Evolutionary conservation across 64 coral and sea anemone genomes (phyloP).

Genomic region (Montipora capricornis): DNA sequence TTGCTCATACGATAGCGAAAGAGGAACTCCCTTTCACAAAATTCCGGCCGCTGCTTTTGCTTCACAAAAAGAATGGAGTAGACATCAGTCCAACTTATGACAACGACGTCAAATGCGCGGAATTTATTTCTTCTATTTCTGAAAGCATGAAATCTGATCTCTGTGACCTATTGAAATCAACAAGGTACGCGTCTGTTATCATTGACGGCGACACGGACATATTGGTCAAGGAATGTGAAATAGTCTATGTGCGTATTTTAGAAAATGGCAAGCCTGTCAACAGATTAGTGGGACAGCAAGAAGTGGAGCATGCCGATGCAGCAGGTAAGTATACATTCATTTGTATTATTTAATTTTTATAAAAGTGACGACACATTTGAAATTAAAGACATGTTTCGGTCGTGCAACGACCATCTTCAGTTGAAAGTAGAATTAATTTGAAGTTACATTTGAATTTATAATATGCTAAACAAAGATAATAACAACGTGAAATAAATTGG

Average conservation of each 20-base stretch:
- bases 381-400: no score
- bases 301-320: conserved; percentile 29
- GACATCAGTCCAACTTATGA: conserved; percentile 3
- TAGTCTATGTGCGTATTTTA: conserved; percentile 33
- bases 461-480: no score
- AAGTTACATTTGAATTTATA: no score
- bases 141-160: conserved; percentile 13
- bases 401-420: no score
- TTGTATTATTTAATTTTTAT: no score
- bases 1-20: not conserved
- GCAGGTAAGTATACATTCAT: not conserved
- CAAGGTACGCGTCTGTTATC: not conserved
- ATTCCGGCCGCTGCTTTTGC: no score
- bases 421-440: no score
- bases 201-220: not conserved
- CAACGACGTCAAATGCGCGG: not conserved
- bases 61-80: no score
- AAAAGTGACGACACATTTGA: no score
- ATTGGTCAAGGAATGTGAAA: conserved; percentile 41
- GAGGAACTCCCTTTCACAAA: not conserved
- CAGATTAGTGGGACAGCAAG: conserved; percentile 16
- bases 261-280: conserved; percentile 53
- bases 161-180: conserved; percentile 10
- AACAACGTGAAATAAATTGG: no score
- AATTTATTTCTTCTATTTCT: conserved; percentile 17